Base-by-base conservation (phyloP, 2,888 invertebrate species). In the Blastobasis lacticolella region DNA sequence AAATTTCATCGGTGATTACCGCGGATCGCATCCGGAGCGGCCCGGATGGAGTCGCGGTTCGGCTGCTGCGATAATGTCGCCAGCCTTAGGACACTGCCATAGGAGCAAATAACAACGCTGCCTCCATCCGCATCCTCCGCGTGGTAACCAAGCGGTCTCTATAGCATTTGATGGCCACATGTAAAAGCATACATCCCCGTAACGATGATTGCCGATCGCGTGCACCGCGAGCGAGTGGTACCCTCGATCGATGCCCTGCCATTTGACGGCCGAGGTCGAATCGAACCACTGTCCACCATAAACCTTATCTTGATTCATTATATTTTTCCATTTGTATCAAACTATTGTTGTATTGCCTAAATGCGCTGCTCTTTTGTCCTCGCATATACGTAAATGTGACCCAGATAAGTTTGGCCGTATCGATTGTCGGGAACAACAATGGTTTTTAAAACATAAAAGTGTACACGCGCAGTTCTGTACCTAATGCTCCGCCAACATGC, bases 251-350 rank as follows among this genome's bases (percentile, higher is more conserved):
- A 85, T 84, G 74, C 61, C 69, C 63, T 70, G 71, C 68, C 69
- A 74, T 84, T 86, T 86, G 87, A 83, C 77, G 86, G 86, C 86
- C 85, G 87, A 87, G 86, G 87, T 84, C 85, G 86, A 66, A 73
- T 84, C 85, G 86, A 66, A 73, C 77, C 64, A 72, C 73, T 83
- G 83, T 83, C 85, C 86, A 84, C 79, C 73, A 81, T 67, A 70
- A 71, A 69, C 66, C 83, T 86, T 86, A 88, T 87, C 87, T 81
- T 79, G 87, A 87, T 87, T 79, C 79, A 83, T 79, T 78, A 74
- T 71, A 60, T 62, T 71, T 71, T 67, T 73, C 71, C 64, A 73
- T 73, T 69, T 74, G 71, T 69, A 6, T 43, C 49, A 63, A 66
- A 60, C 73, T 62, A 78, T 78, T 81, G 79, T 79, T 61, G 64